Percentiles rank a stretch among this genome's conserved stretches.
phyloP scores from a whole-genome alignment of 2,113 vertebrate genomes.

The Diphyllodes magnificus region DNA sequence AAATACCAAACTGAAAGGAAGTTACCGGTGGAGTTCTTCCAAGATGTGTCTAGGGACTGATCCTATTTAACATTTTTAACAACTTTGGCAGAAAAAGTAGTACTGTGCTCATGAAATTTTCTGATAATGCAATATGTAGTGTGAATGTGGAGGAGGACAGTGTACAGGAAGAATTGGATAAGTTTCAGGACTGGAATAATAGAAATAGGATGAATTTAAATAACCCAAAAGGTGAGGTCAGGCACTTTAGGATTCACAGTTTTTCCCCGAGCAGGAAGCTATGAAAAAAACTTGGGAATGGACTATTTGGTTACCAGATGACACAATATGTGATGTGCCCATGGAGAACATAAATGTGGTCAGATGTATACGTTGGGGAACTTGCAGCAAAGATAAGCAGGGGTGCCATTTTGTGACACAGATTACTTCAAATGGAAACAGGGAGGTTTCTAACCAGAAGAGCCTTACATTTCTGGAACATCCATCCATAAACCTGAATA shows the following conservation, averaged over 20 bases:
- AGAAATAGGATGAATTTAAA: constrained; percentile 31
- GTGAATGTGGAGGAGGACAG: constrained; percentile 55
- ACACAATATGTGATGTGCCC: not conserved
- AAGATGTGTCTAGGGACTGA: constrained; percentile 49
- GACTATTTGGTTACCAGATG: not conserved
- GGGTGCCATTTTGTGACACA: not conserved
- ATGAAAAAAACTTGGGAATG: not conserved
- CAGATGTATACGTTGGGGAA: not conserved
- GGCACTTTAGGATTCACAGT: not conserved
- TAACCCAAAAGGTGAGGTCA: constrained; percentile 38
- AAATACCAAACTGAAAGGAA: constrained; percentile 55
- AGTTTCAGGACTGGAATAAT: constrained; percentile 30
- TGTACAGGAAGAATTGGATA: constrained; percentile 41
- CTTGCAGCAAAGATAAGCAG: not conserved
- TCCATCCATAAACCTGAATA: not conserved
- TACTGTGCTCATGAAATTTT: constrained; percentile 40
- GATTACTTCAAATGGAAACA: not conserved
- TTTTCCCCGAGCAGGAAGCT: not conserved
- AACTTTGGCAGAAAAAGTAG: constrained; percentile 55
- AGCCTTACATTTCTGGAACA: not conserved
- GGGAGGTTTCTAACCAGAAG: not conserved
- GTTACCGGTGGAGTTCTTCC: constrained; percentile 55
- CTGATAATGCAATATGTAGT: constrained; percentile 65
- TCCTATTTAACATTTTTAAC: constrained; percentile 62
- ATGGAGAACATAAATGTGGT: not conserved